Percentiles rank a stretch among this genome's conserved stretches.
phyloP scores from a whole-genome alignment of 1,140 invertebrate species.

The Ceratina japonica region DNA sequence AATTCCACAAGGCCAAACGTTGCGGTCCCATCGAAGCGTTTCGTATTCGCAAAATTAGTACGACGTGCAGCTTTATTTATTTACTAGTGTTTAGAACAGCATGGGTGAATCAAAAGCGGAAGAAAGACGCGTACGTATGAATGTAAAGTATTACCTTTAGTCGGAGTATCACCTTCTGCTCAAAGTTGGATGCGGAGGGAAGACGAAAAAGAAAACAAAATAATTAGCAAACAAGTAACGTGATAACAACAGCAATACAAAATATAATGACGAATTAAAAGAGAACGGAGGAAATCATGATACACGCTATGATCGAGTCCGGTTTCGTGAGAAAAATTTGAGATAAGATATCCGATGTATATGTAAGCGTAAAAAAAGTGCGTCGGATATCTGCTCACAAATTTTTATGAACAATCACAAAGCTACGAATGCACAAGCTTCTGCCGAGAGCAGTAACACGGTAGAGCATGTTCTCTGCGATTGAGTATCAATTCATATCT shows the following conservation, averaged over 20 bases:
- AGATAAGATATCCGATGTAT: neutral
- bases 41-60: conserved; percentile 13
- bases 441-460: neutral
- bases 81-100: neutral
- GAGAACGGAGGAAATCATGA: neutral
- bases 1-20: neutral
- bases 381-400: conserved; percentile 17
- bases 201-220: conserved; percentile 74
- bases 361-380: no score
- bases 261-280: conserved; percentile 29
- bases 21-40: conserved; percentile 9
- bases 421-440: conserved; percentile 34
- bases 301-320: neutral
- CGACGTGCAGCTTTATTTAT: neutral
- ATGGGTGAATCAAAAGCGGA: neutral
- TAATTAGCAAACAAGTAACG: conserved; percentile 63
- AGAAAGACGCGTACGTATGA: conserved; percentile 50
- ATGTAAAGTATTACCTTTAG: conserved; percentile 72
- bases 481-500: neutral
- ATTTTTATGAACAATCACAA: conserved; percentile 16
- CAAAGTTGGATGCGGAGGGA: conserved; percentile 64
- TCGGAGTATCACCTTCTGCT: conserved; percentile 72
- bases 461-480: no score
- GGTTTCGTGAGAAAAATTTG: conserved; percentile 13
- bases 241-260: conserved; percentile 37